These are phyloP conservation scores for Julus scanicus DNA, from an alignment of 2,888 invertebrate genomes.

Conservation along the genomic window DNA sequence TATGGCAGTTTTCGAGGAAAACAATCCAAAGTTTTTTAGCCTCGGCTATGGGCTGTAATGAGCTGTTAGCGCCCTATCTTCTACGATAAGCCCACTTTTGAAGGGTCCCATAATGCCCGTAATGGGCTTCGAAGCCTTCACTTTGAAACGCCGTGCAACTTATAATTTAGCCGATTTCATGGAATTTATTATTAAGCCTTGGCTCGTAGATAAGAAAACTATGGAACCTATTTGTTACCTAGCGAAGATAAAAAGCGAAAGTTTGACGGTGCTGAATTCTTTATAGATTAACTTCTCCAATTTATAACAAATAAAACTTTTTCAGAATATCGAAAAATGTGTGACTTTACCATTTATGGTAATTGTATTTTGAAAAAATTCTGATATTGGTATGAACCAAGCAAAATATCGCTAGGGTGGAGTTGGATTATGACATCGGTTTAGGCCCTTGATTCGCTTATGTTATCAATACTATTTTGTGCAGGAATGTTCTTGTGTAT, in stretches of 20 bases:
- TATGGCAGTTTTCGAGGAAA: neutral
- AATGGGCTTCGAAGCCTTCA: neutral
- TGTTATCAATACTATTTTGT: too few species aligned
- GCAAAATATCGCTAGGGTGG: too few species aligned
- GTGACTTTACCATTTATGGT: too few species aligned
- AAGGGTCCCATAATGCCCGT: conserved; percentile 26
- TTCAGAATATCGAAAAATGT: too few species aligned
- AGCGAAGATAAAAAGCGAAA: neutral
- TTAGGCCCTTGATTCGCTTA: too few species aligned
- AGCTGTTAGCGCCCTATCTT: conserved; percentile 22
- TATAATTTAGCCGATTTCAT: neutral
- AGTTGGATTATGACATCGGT: too few species aligned
- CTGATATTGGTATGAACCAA: too few species aligned
- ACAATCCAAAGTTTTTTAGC: conserved; percentile 13
- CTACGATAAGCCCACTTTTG: neutral
- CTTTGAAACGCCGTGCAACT: neutral
- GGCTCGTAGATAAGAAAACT: neutral
- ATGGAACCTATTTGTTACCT: neutral
- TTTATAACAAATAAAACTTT: neutral
- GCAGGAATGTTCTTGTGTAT: too few species aligned
- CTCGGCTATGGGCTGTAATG: neutral
- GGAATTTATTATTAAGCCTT: neutral
- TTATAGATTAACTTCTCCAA: neutral
- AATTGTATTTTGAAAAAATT: too few species aligned
- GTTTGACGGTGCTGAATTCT: neutral